phyloP scores from a whole-genome alignment of 2,888 invertebrate genomes.

The Philereme transversata region DNA sequence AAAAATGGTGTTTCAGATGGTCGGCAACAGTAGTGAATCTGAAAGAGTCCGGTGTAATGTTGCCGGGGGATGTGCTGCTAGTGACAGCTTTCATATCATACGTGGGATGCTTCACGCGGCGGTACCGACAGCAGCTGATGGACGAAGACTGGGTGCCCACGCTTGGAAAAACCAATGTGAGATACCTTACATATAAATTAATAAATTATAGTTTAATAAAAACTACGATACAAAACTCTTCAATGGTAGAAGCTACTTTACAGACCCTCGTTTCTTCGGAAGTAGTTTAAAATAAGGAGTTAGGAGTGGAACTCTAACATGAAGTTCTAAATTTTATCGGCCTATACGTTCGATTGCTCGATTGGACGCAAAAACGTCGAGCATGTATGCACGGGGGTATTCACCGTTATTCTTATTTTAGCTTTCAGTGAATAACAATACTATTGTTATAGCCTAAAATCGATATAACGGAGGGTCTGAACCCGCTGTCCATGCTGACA shows the following conservation, averaged over 20 bases:
- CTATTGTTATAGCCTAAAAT: conserved; percentile 85
- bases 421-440: no score
- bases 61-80: conserved; percentile 95
- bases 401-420: no score
- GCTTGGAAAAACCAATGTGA: conserved; percentile 82
- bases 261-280: no score
- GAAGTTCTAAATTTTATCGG: no score
- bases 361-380: no score
- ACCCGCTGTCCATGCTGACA: conserved; percentile 93
- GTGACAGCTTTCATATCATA: conserved; percentile 97
- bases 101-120: conserved; percentile 95
- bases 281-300: no score
- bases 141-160: conserved; percentile 92
- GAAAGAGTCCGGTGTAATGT: conserved; percentile 87
- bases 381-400: no score
- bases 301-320: no score
- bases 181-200: not conserved
- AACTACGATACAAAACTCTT: no score
- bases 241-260: no score
- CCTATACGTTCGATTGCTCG: no score
- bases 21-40: conserved; percentile 82
- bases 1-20: conserved; percentile 57
- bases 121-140: conserved; percentile 91
- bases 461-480: conserved; percentile 90
- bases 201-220: not conserved